Base-by-base conservation (phyloP, 2,888 invertebrate genomes). In the Pristionchus maxplancki region DNA sequence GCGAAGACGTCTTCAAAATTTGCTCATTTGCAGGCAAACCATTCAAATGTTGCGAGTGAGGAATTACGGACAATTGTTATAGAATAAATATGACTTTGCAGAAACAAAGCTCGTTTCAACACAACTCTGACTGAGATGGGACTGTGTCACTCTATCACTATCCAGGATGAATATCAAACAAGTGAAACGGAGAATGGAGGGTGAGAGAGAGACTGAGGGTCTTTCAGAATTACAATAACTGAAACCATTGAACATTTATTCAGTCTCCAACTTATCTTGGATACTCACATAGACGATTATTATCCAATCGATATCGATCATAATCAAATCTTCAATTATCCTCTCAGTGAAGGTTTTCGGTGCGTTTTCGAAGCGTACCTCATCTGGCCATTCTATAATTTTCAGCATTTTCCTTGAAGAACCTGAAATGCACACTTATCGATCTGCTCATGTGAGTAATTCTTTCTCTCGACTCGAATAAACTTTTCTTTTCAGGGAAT, bases 401-500 rank as follows among this genome's bases (percentile, higher is more conserved):
- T 74, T 40, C 71, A 74, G 71, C 28, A 40, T 74, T 15, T 74
- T 74, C 40, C 71, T 74, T 8, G 71, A 74, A 15, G 71, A 74
- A 74, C 40, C 71, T 11, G 71, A 74, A 11, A 74, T 74, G 71
- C 71, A 74, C 71, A 74, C 71, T 15, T 74, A 74, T 40, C 71
- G 71, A 24, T 74, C 71, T 37, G n/a, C 71, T 37, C 71, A 74
- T 74, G 71, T 74, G 71, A 17, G 24, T 17, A 4, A 40, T 11
- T 0, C 17, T 40, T 15, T 1, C 8, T 74, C 37, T 17, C 5
- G 1, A n/a, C n/a, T 24, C 13, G 5, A 40, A 24, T 3, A 4
- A 40, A 74, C 40, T 13, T 40, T 4, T 15, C n/a, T 20, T 24
- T 74, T 37, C 71, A 74, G 71, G 71, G 37, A 40, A 74, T 74